phyloP scores from a whole-genome alignment of 2,113 vertebrate genomes.

The Sturnira hondurensis region DNA sequence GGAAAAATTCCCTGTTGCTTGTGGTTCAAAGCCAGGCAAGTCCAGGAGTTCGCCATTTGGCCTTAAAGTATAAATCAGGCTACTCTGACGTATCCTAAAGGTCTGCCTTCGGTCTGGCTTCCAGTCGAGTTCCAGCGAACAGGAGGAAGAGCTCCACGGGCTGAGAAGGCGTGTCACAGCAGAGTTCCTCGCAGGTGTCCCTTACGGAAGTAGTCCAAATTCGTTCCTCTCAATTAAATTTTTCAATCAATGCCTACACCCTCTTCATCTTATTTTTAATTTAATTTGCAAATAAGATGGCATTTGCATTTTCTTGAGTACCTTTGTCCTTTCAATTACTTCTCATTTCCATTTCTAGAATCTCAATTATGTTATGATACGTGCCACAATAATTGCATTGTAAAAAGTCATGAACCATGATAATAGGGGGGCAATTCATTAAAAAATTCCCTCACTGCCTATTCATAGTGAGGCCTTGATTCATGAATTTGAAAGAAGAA shows the following conservation, averaged over 20 bases:
- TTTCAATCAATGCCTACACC: slow-evolving; percentile 48
- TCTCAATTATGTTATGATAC: slow-evolving; percentile 64
- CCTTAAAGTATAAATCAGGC: not conserved
- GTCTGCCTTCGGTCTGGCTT: not conserved
- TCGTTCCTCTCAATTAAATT: slow-evolving; percentile 55
- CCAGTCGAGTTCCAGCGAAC: not conserved
- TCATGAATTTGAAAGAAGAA: slow-evolving; percentile 56
- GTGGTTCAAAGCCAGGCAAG: not conserved
- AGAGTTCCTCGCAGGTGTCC: slow-evolving; percentile 25
- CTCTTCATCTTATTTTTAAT: slow-evolving; percentile 60
- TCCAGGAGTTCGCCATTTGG: not conserved
- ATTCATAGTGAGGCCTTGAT: slow-evolving; percentile 48
- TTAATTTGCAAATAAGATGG: slow-evolving; percentile 68
- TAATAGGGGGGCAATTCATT: slow-evolving; percentile 54
- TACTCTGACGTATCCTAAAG: not conserved
- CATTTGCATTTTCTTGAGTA: slow-evolving; percentile 32
- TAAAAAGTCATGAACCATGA: slow-evolving; percentile 48
- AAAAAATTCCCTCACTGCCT: slow-evolving; percentile 28
- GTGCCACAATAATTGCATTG: slow-evolving; percentile 51
- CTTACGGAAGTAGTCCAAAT: slow-evolving; percentile 30
- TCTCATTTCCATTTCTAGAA: slow-evolving; percentile 50
- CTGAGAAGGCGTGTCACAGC: not conserved
- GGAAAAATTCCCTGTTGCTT: not conserved
- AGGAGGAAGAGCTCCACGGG: not conserved
- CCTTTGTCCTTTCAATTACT: slow-evolving; percentile 45